phyloP scores from a whole-genome alignment of 2,113 vertebrate species.

The Nycticorax nycticorax region DNA sequence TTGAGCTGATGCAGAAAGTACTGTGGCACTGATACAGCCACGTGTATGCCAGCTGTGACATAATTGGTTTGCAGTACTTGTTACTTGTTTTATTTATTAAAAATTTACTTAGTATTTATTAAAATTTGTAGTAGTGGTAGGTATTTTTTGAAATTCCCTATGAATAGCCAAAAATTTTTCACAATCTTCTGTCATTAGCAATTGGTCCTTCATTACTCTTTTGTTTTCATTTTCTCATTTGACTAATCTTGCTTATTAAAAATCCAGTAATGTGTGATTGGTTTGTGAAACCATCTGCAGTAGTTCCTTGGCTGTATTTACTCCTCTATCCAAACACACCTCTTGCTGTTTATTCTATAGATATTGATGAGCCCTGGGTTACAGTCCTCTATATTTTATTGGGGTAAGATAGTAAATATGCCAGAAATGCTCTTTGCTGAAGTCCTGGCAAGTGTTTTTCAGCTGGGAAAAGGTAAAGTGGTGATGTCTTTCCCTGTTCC shows the following conservation, averaged over 20 bases:
- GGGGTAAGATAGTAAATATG: background rate
- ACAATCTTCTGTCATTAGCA: background rate
- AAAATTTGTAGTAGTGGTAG: background rate
- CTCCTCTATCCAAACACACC: background rate
- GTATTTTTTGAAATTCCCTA: background rate
- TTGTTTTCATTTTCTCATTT: background rate
- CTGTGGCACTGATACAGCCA: background rate
- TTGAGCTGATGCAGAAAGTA: background rate
- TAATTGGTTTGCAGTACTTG: background rate
- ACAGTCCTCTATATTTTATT: background rate
- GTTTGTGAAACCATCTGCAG: background rate
- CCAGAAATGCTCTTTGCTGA: background rate
- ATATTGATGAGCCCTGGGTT: background rate
- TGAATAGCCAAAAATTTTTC: background rate
- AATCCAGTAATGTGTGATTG: background rate
- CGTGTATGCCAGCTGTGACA: background rate
- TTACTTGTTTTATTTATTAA: background rate
- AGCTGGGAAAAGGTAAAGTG: background rate
- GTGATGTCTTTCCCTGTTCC: background rate
- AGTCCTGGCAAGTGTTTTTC: background rate
- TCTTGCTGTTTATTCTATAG: background rate
- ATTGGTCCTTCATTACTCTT: background rate
- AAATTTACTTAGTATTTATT: background rate
- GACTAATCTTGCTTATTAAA: background rate
- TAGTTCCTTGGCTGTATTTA: background rate